These are phyloP conservation scores for Strix occidentalis DNA, from an alignment of 2,797 vertebrate genomes.

Conservation along the genomic window DNA sequence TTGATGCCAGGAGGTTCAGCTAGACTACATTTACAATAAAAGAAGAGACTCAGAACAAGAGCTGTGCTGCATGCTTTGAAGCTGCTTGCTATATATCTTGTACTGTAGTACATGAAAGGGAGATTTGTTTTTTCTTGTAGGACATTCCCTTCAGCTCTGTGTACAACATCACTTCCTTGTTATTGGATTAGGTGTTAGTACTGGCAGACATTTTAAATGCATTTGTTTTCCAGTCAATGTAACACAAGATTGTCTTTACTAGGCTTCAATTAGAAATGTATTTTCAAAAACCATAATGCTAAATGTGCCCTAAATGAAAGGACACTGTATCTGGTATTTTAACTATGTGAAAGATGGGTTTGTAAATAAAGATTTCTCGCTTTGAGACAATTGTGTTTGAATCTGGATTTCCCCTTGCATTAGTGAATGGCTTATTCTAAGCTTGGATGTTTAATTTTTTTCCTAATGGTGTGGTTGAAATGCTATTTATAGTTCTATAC, in stretches of 20 bases:
- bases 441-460: not conserved
- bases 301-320: not conserved
- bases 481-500: not conserved
- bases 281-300: not conserved
- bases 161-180: not conserved
- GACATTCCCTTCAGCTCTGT: not conserved
- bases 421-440: not conserved
- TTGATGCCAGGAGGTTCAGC: not conserved
- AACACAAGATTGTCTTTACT: not conserved
- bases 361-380: not conserved
- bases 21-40: not conserved
- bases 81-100: not conserved
- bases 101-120: not conserved
- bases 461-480: not conserved
- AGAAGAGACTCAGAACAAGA: not conserved
- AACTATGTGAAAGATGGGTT: not conserved
- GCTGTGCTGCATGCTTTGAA: not conserved
- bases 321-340: not conserved
- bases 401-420: not conserved
- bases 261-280: not conserved
- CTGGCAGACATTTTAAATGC: not conserved
- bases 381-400: not conserved
- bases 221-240: not conserved
- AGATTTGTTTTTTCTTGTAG: not conserved
- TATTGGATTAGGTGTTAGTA: conserved; percentile 37